Base-by-base conservation (phyloP, 1,140 invertebrate species). In the Drosophila paulistorum region DNA sequence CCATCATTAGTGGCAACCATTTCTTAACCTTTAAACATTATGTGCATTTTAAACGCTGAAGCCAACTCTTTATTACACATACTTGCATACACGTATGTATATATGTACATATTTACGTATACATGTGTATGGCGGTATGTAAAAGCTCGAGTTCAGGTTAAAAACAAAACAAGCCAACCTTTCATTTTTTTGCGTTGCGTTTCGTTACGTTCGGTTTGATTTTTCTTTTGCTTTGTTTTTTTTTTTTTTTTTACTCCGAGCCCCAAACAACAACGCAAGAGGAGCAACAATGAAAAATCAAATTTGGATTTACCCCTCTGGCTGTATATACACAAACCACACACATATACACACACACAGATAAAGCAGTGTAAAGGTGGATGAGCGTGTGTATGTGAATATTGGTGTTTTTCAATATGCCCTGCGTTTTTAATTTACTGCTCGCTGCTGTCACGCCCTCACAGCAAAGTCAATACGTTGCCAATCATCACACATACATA, bases 381-480 rank as follows among this genome's bases (percentile, higher is more conserved):
- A 5, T 42, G 41, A 7, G 17, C 9, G 45, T 11, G 17, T 20
- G 17, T 48, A 7, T 48, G 45, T 51, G 45, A 51, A 51, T 51
- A 51, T 51, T 51, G 45, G 45, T 58, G 66, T 60, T 41, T 62
- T 62, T 42, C 41, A 10, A 35, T 67, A 48, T 37, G 26, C 42
- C 33, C n/a, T 35, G 33, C 30, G 20, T 71, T 76, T 69, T 76
- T 76, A 77, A 77, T 77, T 77, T 77, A 77, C 54, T 76, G 51
- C 42, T 70, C 42, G 51, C 54, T 67, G 45, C 45, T 54, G 55
- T 42, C 57, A 61, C 63, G 57, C 72, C 72, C 62, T 60, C 45
- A 14, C 17, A 48, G 58, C 45, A 68, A 76, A 76, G 66, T 70
- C 74, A 77, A 77, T 77, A 76, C 66, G 74, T 76, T 77, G 60